Evolutionary conservation across 2,888 invertebrate species (phyloP), one percentile per base, ranked within the genome.

Genomic region (Arrhopalites spinosus): DNA sequence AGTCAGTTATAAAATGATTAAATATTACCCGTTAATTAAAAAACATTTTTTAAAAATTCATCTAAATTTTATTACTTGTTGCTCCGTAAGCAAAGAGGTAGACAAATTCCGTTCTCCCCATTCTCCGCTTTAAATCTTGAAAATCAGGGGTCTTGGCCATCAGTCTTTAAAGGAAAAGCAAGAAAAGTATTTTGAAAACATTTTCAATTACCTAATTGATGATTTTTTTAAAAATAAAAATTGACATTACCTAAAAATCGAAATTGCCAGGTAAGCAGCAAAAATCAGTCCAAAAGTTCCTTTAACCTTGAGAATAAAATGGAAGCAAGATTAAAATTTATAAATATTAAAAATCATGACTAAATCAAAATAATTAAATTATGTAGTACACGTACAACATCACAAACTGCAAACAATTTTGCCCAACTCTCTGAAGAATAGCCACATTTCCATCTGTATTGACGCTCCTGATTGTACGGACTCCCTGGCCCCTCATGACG

Each of bases 131-230:
- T 8, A 74, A 53, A 23, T 67, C 67, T 53, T 67, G 36, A 50
- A 74, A 74, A 36, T 74, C 74, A n/a, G 67, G 74, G 25, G 67
- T 74, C 13, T 53, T 29, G 1, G 74, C 53, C 74, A 74, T 74
- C 74, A 74, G 74, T 74, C 74, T 53, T 30, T n/a, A n/a, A n/a
- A n/a, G n/a, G 36, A 36, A 36, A 36, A 36, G 3, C 3, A 36
- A 7, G 36, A 36, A 36, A 11, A 11, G 11, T 36, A n/a, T n/a
- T n/a, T n/a, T n/a, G n/a, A n/a, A n/a, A n/a, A n/a, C n/a, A n/a
- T n/a, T n/a, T n/a, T 17, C 53, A 53, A 17, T 53, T 3, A 53
- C 45, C 7, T 11, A 45, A 45, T 11, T 45, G 15, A 45, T 45
- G 15, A 45, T 45, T 7, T 45, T 13, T 53, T 53, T 53, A 53